These are phyloP conservation scores for Agelastica alni DNA, from an alignment of 2,888 invertebrate genomes.

Conservation along the genomic window DNA sequence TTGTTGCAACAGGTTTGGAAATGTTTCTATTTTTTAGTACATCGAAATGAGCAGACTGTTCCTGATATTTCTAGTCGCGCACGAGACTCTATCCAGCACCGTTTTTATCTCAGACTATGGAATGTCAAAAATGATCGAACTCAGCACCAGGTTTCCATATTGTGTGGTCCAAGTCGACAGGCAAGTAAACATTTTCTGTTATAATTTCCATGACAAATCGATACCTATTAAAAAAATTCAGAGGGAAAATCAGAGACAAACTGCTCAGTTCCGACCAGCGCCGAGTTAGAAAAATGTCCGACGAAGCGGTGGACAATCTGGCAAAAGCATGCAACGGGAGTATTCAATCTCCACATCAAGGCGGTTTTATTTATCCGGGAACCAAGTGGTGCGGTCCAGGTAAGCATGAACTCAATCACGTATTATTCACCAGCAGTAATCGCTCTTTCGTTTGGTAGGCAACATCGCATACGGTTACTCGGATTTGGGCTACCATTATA, in stretches of 20 bases:
- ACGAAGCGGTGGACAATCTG: constrained; percentile 63
- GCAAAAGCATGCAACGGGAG: constrained; percentile 61
- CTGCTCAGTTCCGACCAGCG: constrained; percentile 62
- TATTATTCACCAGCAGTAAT: neutral
- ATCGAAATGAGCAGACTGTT: neutral
- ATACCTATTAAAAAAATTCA: constrained; percentile 31
- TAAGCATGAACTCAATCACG: constrained; percentile 34
- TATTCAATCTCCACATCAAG: constrained; percentile 47
- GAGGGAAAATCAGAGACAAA: constrained; percentile 66
- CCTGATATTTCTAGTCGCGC: neutral
- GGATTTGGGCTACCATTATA: constrained; percentile 66
- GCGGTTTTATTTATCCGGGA: constrained; percentile 67
- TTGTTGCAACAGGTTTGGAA: no score
- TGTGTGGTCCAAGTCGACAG: constrained; percentile 66
- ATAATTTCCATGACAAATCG: neutral
- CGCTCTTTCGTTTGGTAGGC: constrained; percentile 52
- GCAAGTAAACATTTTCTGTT: constrained; percentile 43
- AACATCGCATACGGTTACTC: constrained; percentile 65
- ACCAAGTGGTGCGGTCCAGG: constrained; percentile 82
- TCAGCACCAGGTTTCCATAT: constrained; percentile 64
- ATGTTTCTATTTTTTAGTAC: neutral
- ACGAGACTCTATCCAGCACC: constrained; percentile 40
- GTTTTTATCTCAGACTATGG: constrained; percentile 65
- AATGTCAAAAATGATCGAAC: constrained; percentile 68
- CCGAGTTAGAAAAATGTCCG: constrained; percentile 65